Percentiles rank a stretch among this genome's conserved stretches.
Conservation (phyloP, 2,113 vertebrate genomes). For the Brachionichthys hirsutus region DNA sequence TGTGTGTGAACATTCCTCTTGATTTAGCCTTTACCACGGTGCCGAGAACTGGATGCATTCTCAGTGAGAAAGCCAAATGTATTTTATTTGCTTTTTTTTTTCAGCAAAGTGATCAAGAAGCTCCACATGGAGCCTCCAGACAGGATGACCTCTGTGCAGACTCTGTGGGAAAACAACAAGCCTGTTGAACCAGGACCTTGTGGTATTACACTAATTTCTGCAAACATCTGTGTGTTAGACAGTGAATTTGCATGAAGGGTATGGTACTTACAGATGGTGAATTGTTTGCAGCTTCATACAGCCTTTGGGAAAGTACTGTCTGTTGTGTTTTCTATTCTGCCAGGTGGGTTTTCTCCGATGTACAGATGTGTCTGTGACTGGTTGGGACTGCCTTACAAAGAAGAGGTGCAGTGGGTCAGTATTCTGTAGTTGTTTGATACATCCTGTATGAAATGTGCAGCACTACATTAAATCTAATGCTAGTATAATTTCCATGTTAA, state of each 20-base stretch:
- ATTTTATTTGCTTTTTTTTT: slow-evolving; percentile 11
- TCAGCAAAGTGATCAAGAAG: slow-evolving; percentile 94
- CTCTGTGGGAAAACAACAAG: slow-evolving; percentile 91
- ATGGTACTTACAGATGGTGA: too few species aligned
- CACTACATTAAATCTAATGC: too few species aligned
- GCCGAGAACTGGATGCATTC: too few species aligned
- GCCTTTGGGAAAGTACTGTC: too few species aligned
- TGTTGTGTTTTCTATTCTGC: slow-evolving; percentile 22
- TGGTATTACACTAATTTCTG: slow-evolving; percentile 72
- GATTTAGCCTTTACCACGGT: too few species aligned
- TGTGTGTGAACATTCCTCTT: not conserved
- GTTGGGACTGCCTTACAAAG: slow-evolving; percentile 91
- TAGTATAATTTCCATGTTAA: not conserved
- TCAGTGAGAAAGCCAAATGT: too few species aligned
- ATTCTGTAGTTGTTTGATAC: slow-evolving; percentile 4
- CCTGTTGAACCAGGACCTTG: slow-evolving; percentile 91
- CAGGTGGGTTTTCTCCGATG: slow-evolving; percentile 97
- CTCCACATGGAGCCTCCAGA: slow-evolving; percentile 91
- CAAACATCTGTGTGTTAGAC: not conserved
- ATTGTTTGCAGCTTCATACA: not conserved
- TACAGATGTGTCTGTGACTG: slow-evolving; percentile 96
- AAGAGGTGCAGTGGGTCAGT: slow-evolving; percentile 98
- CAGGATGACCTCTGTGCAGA: slow-evolving; percentile 84
- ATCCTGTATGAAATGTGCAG: not conserved
- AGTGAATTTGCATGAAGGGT: too few species aligned